Base-by-base conservation (phyloP, 2,888 invertebrate genomes). In the Plagodis pulveraria region DNA sequence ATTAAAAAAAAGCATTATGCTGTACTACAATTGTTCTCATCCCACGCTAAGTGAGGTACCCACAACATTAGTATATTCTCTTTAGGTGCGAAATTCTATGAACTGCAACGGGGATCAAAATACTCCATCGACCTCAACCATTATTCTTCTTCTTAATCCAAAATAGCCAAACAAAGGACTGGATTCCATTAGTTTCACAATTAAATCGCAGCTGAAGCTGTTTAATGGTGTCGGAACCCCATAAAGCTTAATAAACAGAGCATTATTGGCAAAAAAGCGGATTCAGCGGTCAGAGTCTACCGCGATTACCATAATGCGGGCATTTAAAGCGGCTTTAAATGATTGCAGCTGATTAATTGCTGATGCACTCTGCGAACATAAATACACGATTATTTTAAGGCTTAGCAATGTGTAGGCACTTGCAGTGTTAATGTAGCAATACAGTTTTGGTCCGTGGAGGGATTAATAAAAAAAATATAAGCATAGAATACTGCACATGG, bases 251-350 rank as follows among this genome's bases (percentile, higher is more conserved):
- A 52, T 40, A 51, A 47, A 55, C 47, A 51, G 50, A 54, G 55
- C 44, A 12, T 58, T 57, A 62, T 58, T 58, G 53, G 55, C 55
- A 55, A 51, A 57, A 59, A 63, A 58, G 58, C 54, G 58, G 50
- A 54, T 49, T 34, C 48, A 56, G 50, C 46, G 58, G 56, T 52
- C 60, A 56, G 46, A 38, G 12, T 45, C 55, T 49, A 51, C 48
- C 44, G 40, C 46, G 48, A 65, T 66, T 66, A 61, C 50, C 62
- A 66, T 66, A 68, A 64, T 64, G 60, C 46, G 61, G 58, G 42
- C 11, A 61, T 65, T 62, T 58, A 43, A 52, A 58, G 58, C 64
- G 55, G 62, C 52, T 64, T 66, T 60, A 52, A 63, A 58, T 53
- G 55, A 61, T 60, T 56, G 43, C 43, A 47, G 43, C 59, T 62